Percentiles rank a stretch among this genome's conserved stretches.
Conservation (phyloP, 1,140 invertebrate genomes). For the Aricia agestis region DNA sequence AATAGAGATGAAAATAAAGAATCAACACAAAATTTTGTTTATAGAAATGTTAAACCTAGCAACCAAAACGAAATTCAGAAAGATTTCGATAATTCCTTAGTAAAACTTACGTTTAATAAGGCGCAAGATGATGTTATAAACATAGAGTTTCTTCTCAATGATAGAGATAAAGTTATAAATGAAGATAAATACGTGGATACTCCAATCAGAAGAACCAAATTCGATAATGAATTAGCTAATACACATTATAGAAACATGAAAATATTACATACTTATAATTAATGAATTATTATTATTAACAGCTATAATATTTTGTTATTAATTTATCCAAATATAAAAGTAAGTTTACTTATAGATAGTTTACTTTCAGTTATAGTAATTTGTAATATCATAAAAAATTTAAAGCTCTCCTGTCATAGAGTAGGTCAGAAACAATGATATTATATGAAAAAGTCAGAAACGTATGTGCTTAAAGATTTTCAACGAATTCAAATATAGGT, state of each 20-base stretch:
- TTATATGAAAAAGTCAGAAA: no score
- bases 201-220: slow-evolving; percentile 28
- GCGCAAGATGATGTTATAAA: not conserved
- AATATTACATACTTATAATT: slow-evolving; percentile 25
- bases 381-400: no score
- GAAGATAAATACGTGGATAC: not conserved
- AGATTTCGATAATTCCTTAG: not conserved
- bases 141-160: not conserved
- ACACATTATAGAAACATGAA: slow-evolving; percentile 35
- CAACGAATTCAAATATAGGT: no score
- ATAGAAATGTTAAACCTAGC: not conserved
- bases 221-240: slow-evolving; percentile 38
- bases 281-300: not conserved
- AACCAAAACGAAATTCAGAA: not conserved
- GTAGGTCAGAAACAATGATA: no score
- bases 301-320: no score
- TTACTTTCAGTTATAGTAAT: no score
- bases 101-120: not conserved
- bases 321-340: no score
- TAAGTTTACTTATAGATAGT: no score
- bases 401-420: no score
- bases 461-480: no score
- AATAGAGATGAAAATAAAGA: slow-evolving; percentile 22
- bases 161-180: not conserved
- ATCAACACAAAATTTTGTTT: not conserved